Evolutionary conservation across 2,113 vertebrate genomes (phyloP), one percentile per base, ranked within the genome.

Genomic region (Megaceryle maxima): DNA sequence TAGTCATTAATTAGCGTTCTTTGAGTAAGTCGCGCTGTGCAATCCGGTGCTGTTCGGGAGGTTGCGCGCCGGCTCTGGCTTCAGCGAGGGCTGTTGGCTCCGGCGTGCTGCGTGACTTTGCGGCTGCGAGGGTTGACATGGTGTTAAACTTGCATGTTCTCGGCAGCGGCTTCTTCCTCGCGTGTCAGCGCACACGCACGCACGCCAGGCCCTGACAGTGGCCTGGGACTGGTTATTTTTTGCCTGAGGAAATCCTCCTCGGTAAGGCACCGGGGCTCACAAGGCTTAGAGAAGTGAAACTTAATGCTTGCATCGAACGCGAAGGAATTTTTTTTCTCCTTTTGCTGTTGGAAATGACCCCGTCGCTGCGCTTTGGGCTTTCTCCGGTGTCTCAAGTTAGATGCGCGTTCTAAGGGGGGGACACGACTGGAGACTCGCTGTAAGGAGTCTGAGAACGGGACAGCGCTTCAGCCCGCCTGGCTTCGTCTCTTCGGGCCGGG

Each of bases 321-420:
- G 1, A 13, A 48, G 22, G 59, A 2, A 6, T 60, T 46, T 17
- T 17, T 9, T 51, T 25, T 51, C 1, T 4, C 21, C 39, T 44
- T 41, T 59, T 2, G 11, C 20, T 25, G n/a, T 3, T 4, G 46
- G 59, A 44, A 50, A 13, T 0, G 22, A 17, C 3, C 46, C 2
- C 1, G 33, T 26, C 43, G 2, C 48, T 3, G 48, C 11, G 9
- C 41, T 25, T 16, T 35, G 5, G 2, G 20, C 14, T 31, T 13
- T 9, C 51, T 3, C 15, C 1, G 33, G 16, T 4, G 39, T 18
- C 53, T 2, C 31, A 6, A 2, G 18, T 3, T 1, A 4, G 39
- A 1, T 8, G 56, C 3, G 41, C 28, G 62, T 18, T 41, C 37
- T 8, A 13, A 26, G 12, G 10, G 41, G 35, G 63, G 63, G 8